Evolutionary conservation across 2,113 vertebrate species (phyloP).

Genomic region (Oncorhynchus clarkii): DNA sequence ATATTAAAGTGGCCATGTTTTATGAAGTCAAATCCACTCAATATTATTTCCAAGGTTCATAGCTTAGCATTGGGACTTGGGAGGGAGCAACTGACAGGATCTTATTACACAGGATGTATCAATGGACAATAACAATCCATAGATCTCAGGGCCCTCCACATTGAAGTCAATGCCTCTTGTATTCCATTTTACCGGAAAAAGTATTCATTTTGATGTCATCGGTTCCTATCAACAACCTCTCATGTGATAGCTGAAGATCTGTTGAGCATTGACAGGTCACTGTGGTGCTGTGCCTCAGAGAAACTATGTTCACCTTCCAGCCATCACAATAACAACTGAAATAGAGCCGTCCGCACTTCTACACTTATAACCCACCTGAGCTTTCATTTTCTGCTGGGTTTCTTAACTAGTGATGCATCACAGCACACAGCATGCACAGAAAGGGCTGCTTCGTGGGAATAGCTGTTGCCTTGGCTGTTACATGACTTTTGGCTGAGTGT

Average conservation of each 20-base stretch:
- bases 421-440: neutral
- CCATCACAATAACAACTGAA: conserved; percentile 6
- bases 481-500: conserved; percentile 55
- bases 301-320: neutral
- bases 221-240: conserved; percentile 1
- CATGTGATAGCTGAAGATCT: neutral
- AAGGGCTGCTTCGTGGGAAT: conserved; percentile 3
- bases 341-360: neutral
- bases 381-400: neutral
- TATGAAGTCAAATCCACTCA: conserved; percentile 35
- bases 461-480: conserved; percentile 38
- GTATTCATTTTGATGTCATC: neutral
- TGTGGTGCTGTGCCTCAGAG: neutral
- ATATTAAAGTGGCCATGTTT: conserved; percentile 36
- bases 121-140: conserved; percentile 21
- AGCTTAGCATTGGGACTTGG: conserved; percentile 13
- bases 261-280: neutral
- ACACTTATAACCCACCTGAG: neutral
- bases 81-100: conserved; percentile 2
- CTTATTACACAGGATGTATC: conserved; percentile 13
- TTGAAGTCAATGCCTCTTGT: neutral
- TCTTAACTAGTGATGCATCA: conserved; percentile 7
- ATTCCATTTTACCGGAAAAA: neutral
- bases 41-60: conserved; percentile 29
- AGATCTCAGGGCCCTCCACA: conserved; percentile 1